Evolutionary conservation across 2,888 invertebrate genomes (phyloP), one percentile per base, ranked within the genome.

Genomic region (Netelia fuscicornis): DNA sequence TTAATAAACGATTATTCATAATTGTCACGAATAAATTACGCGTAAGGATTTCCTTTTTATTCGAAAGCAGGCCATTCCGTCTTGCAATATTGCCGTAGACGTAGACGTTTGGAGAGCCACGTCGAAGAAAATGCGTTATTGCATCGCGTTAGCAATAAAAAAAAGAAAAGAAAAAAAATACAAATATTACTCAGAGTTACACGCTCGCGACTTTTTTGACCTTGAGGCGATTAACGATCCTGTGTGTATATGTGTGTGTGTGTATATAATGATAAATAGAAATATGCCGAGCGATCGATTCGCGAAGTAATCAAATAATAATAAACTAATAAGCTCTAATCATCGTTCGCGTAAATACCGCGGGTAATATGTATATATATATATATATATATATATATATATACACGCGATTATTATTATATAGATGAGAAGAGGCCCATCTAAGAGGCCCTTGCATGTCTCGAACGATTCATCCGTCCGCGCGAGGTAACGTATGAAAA

Each of bases 241-340:
- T 25, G 62, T 17, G 17, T 17, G 17, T 17, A 17, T 0, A 17
- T 17, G 30, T 30, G 52, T n/a, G 52, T n/a, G n/a, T 52, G 30
- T 5, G 52, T 5, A 13, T n/a, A 10, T 52, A 52, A n/a, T n/a
- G 30, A 67, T 67, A 67, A 48, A 67, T 48, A 48, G 48, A 9
- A n/a, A n/a, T 42, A 74, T 42, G 68, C 60, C 1, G 56, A 20
- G 30, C 68, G 37, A 75, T 75, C 71, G 70, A 71, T 76, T 76
- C 71, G 48, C 72, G 67, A 65, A 72, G 70, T 81, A 77, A 81
- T 81, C 72, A 20, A 77, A 30, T 77, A 84, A 81, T 74, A 74
- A 81, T 48, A 74, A 81, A 58, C 74, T 67, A 81, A 81, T 74
- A 42, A 30, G 70, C 70, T 75, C 75, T 70, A 62, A 68, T 67